A percentile compares a stretch with the other conserved stretches of the same genome.
These are phyloP conservation scores for Pinctada fucata DNA, from an alignment of 2,888 invertebrate species.

Conservation along the genomic window DNA sequence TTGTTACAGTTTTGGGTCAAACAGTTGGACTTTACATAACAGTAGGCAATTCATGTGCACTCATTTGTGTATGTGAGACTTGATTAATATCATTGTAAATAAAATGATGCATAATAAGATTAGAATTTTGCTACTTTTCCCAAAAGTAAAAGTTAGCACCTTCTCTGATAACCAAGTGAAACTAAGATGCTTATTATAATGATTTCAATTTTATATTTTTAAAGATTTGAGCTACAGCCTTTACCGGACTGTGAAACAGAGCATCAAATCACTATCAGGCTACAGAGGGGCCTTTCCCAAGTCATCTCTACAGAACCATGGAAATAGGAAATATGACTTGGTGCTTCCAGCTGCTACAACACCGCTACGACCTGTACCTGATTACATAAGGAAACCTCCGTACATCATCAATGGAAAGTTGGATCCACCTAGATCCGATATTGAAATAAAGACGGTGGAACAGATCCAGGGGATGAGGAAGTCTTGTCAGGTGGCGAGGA, in stretches of 20 bases:
- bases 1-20: too few species aligned
- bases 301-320: neutral
- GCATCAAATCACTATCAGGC: neutral
- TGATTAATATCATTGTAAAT: too few species aligned
- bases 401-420: slow-evolving; percentile 53
- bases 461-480: slow-evolving; percentile 63
- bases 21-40: too few species aligned
- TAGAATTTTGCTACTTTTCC: too few species aligned
- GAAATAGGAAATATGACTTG: neutral
- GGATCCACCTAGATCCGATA: slow-evolving; percentile 12
- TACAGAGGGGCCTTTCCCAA: neutral
- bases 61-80: too few species aligned
- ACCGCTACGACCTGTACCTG: slow-evolving; percentile 53
- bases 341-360: slow-evolving; percentile 48
- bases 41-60: too few species aligned
- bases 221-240: slow-evolving; percentile 29
- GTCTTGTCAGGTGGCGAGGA: slow-evolving; percentile 63
- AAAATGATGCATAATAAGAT: too few species aligned
- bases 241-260: slow-evolving; percentile 14
- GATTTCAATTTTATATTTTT: slow-evolving; percentile 7
- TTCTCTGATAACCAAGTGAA: too few species aligned
- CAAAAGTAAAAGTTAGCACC: too few species aligned
- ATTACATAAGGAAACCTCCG: slow-evolving; percentile 57
- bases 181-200: too few species aligned
- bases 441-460: slow-evolving; percentile 61